phyloP scores from a whole-genome alignment of 1,140 invertebrate species.

The Lasaia peninsularis region DNA sequence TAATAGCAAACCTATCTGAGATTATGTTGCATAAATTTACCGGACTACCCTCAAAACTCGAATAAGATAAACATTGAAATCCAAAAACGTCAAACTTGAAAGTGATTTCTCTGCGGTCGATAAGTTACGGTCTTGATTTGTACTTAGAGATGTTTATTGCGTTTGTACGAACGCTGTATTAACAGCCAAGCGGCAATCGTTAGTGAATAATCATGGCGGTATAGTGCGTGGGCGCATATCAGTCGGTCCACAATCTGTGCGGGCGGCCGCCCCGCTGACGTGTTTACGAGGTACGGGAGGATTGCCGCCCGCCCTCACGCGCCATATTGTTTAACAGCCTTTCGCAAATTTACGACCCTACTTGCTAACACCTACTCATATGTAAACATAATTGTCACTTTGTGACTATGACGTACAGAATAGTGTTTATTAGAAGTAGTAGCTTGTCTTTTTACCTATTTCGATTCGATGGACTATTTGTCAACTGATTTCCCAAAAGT shows the following conservation, averaged over 20 bases:
- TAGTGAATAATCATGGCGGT: constrained; percentile 49
- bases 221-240: constrained; percentile 41
- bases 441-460: neutral
- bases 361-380: constrained; percentile 41
- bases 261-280: constrained; percentile 55
- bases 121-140: constrained; percentile 28
- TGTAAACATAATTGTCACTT: constrained; percentile 31
- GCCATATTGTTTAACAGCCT: constrained; percentile 68
- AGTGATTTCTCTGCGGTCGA: constrained; percentile 19
- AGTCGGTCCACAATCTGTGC: constrained; percentile 49
- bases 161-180: constrained; percentile 39
- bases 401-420: neutral
- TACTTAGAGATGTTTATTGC: constrained; percentile 32
- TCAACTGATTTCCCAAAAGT: too few relatives aligned
- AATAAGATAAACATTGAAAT: too few relatives aligned
- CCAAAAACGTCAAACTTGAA: constrained; percentile 3
- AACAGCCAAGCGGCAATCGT: constrained; percentile 43
- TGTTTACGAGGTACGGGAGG: constrained; percentile 53
- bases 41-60: too few relatives aligned
- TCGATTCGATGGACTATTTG: too few relatives aligned
- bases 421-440: neutral
- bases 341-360: constrained; percentile 58
- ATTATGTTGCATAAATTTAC: too few relatives aligned
- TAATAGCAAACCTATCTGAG: too few relatives aligned
- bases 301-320: constrained; percentile 57